Percentiles rank a stretch among this genome's conserved stretches.
These are phyloP conservation scores for Prionace glauca DNA, from an alignment of 2,797 vertebrate species.

Conservation along the genomic window DNA sequence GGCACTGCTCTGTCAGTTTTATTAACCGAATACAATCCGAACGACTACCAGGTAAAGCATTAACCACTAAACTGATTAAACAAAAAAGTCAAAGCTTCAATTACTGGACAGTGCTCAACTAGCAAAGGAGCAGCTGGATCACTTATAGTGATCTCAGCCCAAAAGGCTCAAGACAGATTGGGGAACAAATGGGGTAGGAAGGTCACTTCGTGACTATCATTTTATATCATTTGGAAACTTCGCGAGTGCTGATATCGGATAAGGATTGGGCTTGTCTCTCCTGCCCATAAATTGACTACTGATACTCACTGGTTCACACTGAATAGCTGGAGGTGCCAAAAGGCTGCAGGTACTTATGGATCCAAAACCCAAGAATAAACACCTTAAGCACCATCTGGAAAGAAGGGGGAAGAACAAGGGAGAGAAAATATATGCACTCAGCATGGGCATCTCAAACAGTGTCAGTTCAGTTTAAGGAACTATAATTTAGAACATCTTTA, in stretches of 20 bases:
- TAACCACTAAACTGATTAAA: background rate
- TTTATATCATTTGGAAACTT: background rate
- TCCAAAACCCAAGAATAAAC: slow-evolving; percentile 18
- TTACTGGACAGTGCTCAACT: background rate
- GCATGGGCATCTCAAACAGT: background rate
- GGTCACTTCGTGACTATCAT: background rate
- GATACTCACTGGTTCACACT: slow-evolving; percentile 15
- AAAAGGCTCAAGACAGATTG: background rate
- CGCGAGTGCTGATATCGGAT: background rate
- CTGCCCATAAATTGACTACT: background rate
- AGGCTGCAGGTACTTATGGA: background rate
- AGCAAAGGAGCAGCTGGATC: background rate
- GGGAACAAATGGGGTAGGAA: no score
- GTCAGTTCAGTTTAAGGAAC: background rate
- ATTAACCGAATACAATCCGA: background rate
- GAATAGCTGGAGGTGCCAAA: slow-evolving; percentile 10
- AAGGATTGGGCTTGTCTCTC: background rate
- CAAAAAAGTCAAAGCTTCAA: background rate
- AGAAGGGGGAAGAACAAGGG: slow-evolving; percentile 14
- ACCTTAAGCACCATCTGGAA: slow-evolving; percentile 29
- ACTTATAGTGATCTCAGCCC: background rate
- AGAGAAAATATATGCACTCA: slow-evolving; percentile 12
- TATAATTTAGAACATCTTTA: background rate
- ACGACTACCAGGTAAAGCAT: background rate
- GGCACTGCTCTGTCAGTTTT: background rate